Percentiles rank a stretch among this genome's conserved stretches.
These are phyloP conservation scores for Semicossyphus pulcher DNA, from an alignment of 2,113 vertebrate species.

Conservation along the genomic window DNA sequence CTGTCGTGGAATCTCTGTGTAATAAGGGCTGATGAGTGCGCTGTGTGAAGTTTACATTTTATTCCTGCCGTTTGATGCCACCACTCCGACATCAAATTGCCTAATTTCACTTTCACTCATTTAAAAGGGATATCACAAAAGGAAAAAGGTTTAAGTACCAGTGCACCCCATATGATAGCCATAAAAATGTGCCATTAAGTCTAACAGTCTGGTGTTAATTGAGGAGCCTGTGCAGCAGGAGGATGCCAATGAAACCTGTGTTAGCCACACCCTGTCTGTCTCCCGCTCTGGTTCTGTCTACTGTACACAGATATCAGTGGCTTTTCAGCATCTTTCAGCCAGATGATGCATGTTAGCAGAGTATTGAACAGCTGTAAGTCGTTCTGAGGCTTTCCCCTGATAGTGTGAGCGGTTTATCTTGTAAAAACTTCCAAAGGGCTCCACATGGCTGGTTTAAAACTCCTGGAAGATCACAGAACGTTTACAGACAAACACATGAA, in stretches of 20 bases:
- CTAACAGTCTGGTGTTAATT: slow-evolving; percentile 19
- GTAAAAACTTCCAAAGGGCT: slow-evolving; percentile 48
- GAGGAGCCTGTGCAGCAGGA: slow-evolving; percentile 7
- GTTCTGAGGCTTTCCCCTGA: slow-evolving; percentile 51
- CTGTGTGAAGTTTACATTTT: background rate
- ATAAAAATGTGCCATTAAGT: slow-evolving; percentile 27
- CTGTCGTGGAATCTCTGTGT: too few relatives aligned
- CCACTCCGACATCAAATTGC: background rate
- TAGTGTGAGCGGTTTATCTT: slow-evolving; percentile 55
- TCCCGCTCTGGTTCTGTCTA: background rate
- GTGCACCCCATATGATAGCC: background rate
- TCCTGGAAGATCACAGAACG: slow-evolving; percentile 35
- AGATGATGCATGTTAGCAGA: slow-evolving; percentile 59
- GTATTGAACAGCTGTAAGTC: slow-evolving; percentile 51
- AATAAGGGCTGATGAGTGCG: too few relatives aligned
- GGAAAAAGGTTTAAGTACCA: background rate
- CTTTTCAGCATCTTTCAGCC: slow-evolving; percentile 65
- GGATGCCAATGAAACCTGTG: slow-evolving; percentile 42
- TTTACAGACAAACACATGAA: slow-evolving; percentile 21
- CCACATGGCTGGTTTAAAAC: slow-evolving; percentile 36
- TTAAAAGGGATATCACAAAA: slow-evolving; percentile 9
- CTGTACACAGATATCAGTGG: slow-evolving; percentile 13
- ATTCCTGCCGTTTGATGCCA: background rate
- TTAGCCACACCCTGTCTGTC: slow-evolving; percentile 23
- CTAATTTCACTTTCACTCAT: slow-evolving; percentile 23